phyloP scores from a whole-genome alignment of 2,888 invertebrate genomes.

The Callosobruchus maculatus region DNA sequence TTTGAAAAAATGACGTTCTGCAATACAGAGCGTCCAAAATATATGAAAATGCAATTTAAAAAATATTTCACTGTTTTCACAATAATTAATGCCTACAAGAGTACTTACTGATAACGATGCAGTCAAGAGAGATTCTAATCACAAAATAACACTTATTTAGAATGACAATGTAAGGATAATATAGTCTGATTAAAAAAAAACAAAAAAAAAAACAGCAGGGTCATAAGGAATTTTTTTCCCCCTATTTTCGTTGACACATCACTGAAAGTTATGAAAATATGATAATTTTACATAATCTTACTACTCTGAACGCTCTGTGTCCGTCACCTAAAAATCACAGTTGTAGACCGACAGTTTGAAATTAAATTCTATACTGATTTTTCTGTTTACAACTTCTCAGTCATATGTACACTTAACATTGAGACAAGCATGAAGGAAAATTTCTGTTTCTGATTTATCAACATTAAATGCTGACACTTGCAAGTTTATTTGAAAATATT shows the following conservation, averaged over 20 bases:
- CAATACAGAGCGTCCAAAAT: background rate
- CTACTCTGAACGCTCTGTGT: slow-evolving; percentile 28
- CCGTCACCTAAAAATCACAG: slow-evolving; percentile 26
- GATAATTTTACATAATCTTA: slow-evolving; percentile 20
- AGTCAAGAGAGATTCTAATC: too few species aligned
- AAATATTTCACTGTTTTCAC: too few species aligned
- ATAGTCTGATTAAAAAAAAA: too few species aligned
- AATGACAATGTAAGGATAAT: too few species aligned
- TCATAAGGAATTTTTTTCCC: too few species aligned
- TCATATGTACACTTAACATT: background rate
- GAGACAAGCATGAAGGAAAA: background rate
- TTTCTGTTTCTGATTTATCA: background rate
- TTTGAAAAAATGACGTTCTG: background rate
- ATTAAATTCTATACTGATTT: background rate
- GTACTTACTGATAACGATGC: too few species aligned
- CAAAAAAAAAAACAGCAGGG: too few species aligned
- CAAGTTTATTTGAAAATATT: too few species aligned
- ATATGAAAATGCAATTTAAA: background rate
- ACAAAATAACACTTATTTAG: too few species aligned
- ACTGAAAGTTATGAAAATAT: background rate
- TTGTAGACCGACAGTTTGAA: slow-evolving; percentile 8
- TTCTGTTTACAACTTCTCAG: background rate
- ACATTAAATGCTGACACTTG: too few species aligned
- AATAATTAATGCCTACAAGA: too few species aligned
- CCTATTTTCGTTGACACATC: background rate